phyloP scores from a whole-genome alignment of 2,888 invertebrate genomes.

The Tryphoninae sp. region DNA sequence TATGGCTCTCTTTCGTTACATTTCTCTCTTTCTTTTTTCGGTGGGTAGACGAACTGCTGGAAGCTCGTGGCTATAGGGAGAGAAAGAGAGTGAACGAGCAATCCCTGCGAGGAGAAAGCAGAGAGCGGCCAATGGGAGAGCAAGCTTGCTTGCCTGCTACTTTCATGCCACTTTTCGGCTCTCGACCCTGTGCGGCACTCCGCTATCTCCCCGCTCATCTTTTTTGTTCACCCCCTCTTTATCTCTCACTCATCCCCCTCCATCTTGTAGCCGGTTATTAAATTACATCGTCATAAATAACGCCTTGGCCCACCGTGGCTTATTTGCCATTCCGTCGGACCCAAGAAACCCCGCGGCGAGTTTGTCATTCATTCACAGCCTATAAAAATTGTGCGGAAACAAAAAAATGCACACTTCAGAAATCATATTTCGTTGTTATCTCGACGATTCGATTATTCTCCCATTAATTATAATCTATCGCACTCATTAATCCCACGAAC shows the following conservation, averaged over 20 bases:
- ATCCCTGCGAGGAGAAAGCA: constrained; percentile 59
- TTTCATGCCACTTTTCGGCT: constrained; percentile 77
- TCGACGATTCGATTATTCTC: neutral
- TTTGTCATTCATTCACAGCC: constrained; percentile 51
- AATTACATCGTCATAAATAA: constrained; percentile 80
- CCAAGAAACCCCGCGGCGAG: constrained; percentile 42
- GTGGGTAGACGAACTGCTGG: constrained; percentile 65
- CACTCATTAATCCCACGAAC: neutral
- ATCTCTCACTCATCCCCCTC: constrained; percentile 25
- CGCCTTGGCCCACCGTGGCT: constrained; percentile 71
- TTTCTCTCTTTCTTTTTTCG: constrained; percentile 42
- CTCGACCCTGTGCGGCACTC: constrained; percentile 67
- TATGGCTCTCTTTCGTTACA: constrained; percentile 71
- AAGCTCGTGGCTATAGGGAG: constrained; percentile 52
- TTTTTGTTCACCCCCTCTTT: constrained; percentile 29
- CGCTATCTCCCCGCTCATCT: constrained; percentile 70
- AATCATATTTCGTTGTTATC: neutral
- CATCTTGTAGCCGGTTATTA: constrained; percentile 76
- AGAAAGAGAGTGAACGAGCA: constrained; percentile 31
- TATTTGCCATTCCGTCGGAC: constrained; percentile 73
- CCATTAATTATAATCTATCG: neutral
- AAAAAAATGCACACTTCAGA: neutral
- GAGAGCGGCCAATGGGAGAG: constrained; percentile 57
- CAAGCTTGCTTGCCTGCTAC: constrained; percentile 70
- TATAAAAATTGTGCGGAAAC: neutral